Evolutionary conservation across 2,797 vertebrate species (phyloP), one percentile per base, ranked within the genome.

Genomic region (Bufotes viridis): DNA sequence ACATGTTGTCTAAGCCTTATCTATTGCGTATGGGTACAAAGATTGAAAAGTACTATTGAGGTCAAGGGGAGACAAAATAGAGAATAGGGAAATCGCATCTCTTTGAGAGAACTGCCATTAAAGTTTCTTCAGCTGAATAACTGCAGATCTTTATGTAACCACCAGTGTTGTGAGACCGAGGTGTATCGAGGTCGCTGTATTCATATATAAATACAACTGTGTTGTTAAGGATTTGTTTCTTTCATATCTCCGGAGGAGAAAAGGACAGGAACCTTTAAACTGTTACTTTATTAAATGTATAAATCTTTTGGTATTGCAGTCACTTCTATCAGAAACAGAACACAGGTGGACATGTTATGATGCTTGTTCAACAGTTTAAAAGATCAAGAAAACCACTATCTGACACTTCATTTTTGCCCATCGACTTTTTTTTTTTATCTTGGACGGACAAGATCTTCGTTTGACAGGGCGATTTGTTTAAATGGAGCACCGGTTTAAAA

Each of bases 241-340:
- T 78, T 78, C 75, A 78, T 78, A 78, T 55, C 75, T 78, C 51
- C 51, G 55, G 75, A 78, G 75, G 51, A 78, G 75, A 24, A 55
- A 78, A 78, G 20, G 75, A 78, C 51, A 1, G 51, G 51, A 55
- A 78, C 75, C 75, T 78, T 78, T 78, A 78, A 78, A 55, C 51
- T 78, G 75, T 78, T 78, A 78, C 75, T 78, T 78, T 78, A 78
- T 78, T 78, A 78, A 78, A 78, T 24, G 75, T 55, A 78, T 78
- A 78, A 78, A 78, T 78, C 75, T 55, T 78, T 78, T 2, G 7
- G 49, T 78, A 78, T 78, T 55, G 75, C 51, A 8, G 75, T 24
- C 3, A 24, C 51, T 55, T 78, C 2, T 8, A 78, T 78, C 75
- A 78, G 75, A 24, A 14, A 24, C n/a, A 55, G 20, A 76, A 14